Evolutionary conservation across 2,113 vertebrate species (phyloP).

Genomic region (Oophaga pumilio): DNA sequence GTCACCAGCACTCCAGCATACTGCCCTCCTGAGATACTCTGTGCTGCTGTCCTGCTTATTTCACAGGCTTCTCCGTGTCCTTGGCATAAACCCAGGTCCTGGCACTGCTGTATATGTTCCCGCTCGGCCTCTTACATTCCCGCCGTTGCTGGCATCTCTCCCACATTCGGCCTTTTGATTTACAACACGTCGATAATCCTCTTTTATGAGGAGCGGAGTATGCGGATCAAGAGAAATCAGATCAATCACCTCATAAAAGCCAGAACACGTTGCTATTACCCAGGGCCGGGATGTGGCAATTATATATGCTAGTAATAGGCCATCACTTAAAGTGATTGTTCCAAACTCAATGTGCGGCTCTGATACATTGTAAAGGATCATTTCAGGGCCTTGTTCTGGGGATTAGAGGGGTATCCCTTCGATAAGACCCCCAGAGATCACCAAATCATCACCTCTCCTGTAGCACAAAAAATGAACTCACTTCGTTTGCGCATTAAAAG

Average conservation of each 20-base stretch:
- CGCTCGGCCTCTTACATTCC: neutral
- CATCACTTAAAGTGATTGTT: too few relatives aligned
- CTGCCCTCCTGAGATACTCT: neutral
- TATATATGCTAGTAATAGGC: neutral
- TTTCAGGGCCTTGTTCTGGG: too few relatives aligned
- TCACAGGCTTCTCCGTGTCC: neutral
- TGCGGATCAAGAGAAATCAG: neutral
- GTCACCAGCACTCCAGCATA: neutral
- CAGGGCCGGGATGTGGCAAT: neutral
- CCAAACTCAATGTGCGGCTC: too few relatives aligned
- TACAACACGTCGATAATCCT: slow-evolving; percentile 15
- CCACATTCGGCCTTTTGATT: neutral
- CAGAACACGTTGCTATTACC: slow-evolving; percentile 1
- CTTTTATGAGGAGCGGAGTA: neutral
- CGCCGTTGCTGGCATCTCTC: neutral
- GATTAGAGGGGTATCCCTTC: too few relatives aligned
- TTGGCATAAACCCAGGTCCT: too few relatives aligned
- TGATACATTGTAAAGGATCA: too few relatives aligned
- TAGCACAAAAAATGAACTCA: too few relatives aligned
- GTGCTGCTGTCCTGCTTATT: neutral
- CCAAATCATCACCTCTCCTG: too few relatives aligned
- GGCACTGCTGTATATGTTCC: too few relatives aligned
- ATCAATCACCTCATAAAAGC: neutral
- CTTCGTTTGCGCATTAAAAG: too few relatives aligned
- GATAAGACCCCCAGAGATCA: too few relatives aligned